Base-by-base conservation (phyloP, 2,888 invertebrate genomes). In the Blomia tropicalis region DNA sequence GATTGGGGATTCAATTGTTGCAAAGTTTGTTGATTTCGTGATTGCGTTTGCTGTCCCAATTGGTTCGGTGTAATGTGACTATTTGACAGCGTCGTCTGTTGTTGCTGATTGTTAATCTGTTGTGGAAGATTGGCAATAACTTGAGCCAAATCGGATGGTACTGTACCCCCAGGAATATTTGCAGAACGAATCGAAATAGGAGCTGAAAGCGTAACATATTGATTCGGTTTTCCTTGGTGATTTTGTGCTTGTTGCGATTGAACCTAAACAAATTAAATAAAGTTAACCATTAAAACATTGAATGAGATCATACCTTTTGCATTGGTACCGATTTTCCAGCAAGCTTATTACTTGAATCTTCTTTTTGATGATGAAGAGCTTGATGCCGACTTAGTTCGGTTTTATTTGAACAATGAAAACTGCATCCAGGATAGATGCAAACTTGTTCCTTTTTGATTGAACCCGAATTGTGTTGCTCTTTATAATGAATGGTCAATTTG, bases 401-500 rank as follows among this genome's bases (percentile, higher is more conserved):
- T 25, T 47, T 47, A 25, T 3, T 47, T 2, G 22, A 14, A 47
- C 47, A 47, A 14, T 47, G 47, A 47, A 47, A 47, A 47, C 22
- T 47, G 5, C 47, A 47, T 3, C 47, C 47, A 2, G 47, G 47
- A 17, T 22, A 47, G 2, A 47, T 47, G 22, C 47, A 47, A 22
- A 47, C 22, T 5, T 47, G 47, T 47, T 47, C 47, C 22, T 47
- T 47, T 25, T 47, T 47, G 22, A 23, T 25, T 23, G 19, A 47
- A 41, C n/a, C n/a, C n/a, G n/a, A n/a, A n/a, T n/a, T n/a, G n/a
- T n/a, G n/a, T n/a, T n/a, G n/a, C 7, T 47, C 47, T 47, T 47
- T 47, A 5, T 19, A 47, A 36, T 62, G 62, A 4, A 58, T 43
- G 17, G 43, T 43, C 25, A 43, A 43, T 31, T 59, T 58, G 25